phyloP scores from a whole-genome alignment of 2,888 invertebrate species.

The Parnassius apollo region DNA sequence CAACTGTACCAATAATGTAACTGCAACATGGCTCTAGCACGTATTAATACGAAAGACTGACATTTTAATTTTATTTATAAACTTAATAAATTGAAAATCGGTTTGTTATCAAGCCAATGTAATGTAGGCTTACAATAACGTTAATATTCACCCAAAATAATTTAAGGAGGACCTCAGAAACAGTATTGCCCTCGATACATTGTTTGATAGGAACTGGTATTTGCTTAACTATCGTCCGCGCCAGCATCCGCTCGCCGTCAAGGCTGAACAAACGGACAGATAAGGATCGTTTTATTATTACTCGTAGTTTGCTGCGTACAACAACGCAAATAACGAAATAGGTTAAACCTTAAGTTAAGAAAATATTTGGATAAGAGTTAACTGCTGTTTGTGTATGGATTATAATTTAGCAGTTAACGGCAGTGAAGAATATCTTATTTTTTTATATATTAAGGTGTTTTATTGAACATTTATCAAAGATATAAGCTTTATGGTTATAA shows the following conservation, averaged over 20 bases:
- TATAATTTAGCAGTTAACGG: too few species aligned
- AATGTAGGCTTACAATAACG: too few species aligned
- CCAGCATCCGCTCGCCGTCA: slow-evolving; percentile 63
- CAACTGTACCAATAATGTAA: too few species aligned
- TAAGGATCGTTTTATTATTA: slow-evolving; percentile 51
- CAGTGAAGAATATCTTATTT: too few species aligned
- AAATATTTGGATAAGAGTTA: slow-evolving; percentile 22
- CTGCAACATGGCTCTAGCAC: too few species aligned
- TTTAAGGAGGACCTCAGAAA: slow-evolving; percentile 3
- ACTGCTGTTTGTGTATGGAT: background rate
- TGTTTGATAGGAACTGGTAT: slow-evolving; percentile 34
- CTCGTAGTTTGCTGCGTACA: slow-evolving; percentile 37
- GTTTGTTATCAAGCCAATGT: too few species aligned
- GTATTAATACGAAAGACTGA: too few species aligned
- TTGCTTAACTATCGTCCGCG: slow-evolving; percentile 45
- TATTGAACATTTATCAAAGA: too few species aligned
- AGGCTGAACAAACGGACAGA: slow-evolving; percentile 57
- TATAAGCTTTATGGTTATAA: too few species aligned
- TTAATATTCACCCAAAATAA: background rate
- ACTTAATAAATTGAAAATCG: too few species aligned
- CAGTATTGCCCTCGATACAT: slow-evolving; percentile 7
- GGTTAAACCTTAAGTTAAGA: slow-evolving; percentile 56
- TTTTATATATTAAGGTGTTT: too few species aligned
- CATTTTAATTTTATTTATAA: too few species aligned
- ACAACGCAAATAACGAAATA: slow-evolving; percentile 44